Base-by-base conservation (phyloP, 1,140 invertebrate genomes). In the Drosophila biarmipes region DNA sequence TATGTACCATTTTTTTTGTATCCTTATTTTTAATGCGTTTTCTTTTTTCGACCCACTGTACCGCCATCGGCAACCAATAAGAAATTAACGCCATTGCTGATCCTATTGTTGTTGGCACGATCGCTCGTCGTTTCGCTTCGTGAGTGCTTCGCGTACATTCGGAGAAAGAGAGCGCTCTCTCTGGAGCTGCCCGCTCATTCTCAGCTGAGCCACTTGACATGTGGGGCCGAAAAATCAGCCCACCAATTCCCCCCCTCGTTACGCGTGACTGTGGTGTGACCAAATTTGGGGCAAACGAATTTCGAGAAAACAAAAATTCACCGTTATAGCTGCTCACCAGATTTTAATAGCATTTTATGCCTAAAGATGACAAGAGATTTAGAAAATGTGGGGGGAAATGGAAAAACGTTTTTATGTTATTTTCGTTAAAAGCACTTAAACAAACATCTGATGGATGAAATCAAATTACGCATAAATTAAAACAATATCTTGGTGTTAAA, bases 81-180 rank as follows among this genome's bases (percentile, higher is more conserved):
- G 48, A 82, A 81, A 68, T 78, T 78, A 82, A 84, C 80, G 57
- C 74, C 59, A 84, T 82, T 75, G 66, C 73, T 73, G 57, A 62
- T 72, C 34, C 55, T 62, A 46, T 74, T 64, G 40, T 71, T 58
- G 56, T 56, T 53, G 69, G 11, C 61, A 64, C 61, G 64, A 68
- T 69, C 58, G 24, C 7, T 31, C 5, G 37, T 59, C 67, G 55
- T 66, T 40, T 69, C 37, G 54, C 74, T 64, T 68, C 54, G 52
- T 48, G 57, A 31, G 40, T 45, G 31, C n/a, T 29, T 48, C 24
- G 45, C 45, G 17, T 49, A 15, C 54, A 45, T 40, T 57, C 55
- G 31, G 38, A 43, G 35, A 59, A 66, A 53, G 62, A 54, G 66
- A 69, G 48, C 46, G 27, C 48, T 68, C 66, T 53, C 29, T 49